Evolutionary conservation across 2,888 invertebrate genomes (phyloP).

Genomic region (Dinocampus coccinellae): DNA sequence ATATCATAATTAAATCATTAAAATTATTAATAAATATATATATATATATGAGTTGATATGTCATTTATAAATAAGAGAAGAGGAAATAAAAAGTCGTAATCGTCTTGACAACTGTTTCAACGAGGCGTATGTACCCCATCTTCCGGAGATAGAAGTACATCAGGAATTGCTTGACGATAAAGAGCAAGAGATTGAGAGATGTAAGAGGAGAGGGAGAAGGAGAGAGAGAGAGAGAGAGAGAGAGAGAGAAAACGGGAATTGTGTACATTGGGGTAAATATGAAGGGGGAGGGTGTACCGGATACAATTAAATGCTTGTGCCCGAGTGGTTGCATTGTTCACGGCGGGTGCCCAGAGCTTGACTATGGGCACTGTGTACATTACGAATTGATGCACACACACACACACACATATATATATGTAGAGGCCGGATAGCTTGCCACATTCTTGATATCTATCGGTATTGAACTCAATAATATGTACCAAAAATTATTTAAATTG

Average conservation of each 20-base stretch:
- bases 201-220: slow-evolving; percentile 30
- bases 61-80: too few relatives aligned
- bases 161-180: slow-evolving; percentile 63
- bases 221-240: slow-evolving; percentile 48
- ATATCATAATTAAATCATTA: background rate
- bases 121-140: background rate
- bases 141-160: slow-evolving; percentile 6
- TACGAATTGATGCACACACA: slow-evolving; percentile 38
- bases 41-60: background rate
- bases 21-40: background rate
- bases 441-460: slow-evolving; percentile 29
- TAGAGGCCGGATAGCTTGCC: slow-evolving; percentile 13
- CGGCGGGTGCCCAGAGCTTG: slow-evolving; percentile 32
- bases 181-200: slow-evolving; percentile 26
- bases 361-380: slow-evolving; percentile 26
- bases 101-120: background rate
- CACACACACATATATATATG: background rate
- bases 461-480: slow-evolving; percentile 15
- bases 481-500: slow-evolving; percentile 42
- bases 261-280: slow-evolving; percentile 2
- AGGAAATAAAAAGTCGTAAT: background rate
- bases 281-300: slow-evolving; percentile 48
- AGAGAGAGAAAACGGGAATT: slow-evolving; percentile 19
- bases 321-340: slow-evolving; percentile 56
- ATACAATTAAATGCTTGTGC: slow-evolving; percentile 61